Evolutionary conservation across 2,888 invertebrate genomes (phyloP).

Genomic region (Lacanobia wlatinum): DNA sequence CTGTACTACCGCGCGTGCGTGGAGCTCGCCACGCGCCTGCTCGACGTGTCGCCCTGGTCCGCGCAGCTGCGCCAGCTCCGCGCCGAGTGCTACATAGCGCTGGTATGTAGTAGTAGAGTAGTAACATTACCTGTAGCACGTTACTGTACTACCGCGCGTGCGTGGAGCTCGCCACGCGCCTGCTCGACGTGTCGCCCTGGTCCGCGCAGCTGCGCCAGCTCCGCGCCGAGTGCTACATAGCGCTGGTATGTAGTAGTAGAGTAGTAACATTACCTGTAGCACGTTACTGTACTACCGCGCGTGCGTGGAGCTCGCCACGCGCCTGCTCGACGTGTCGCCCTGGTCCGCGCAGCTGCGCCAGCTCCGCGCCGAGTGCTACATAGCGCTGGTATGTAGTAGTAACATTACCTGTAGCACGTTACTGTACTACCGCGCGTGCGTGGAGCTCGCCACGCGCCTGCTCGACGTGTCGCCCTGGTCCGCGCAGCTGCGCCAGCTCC

Average conservation of each 20-base stretch:
- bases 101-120: slow-evolving; percentile 73
- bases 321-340: slow-evolving; percentile 96
- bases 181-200: slow-evolving; percentile 98
- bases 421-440: slow-evolving; percentile 89
- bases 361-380: slow-evolving; percentile 96
- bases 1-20: slow-evolving; percentile 89
- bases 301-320: slow-evolving; percentile 89
- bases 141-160: slow-evolving; percentile 89
- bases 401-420: too few species aligned
- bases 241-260: slow-evolving; percentile 78
- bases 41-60: slow-evolving; percentile 98
- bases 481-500: slow-evolving; percentile 94
- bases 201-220: slow-evolving; percentile 95
- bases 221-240: slow-evolving; percentile 96
- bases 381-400: slow-evolving; percentile 87
- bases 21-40: slow-evolving; percentile 91
- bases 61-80: slow-evolving; percentile 95
- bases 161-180: slow-evolving; percentile 89
- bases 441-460: slow-evolving; percentile 91
- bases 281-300: slow-evolving; percentile 86
- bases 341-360: slow-evolving; percentile 97
- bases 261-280: not conserved
- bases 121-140: too few species aligned
- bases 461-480: slow-evolving; percentile 98
- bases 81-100: slow-evolving; percentile 95